These are phyloP conservation scores for Drosophila anomalipes DNA, from an alignment of 2,888 invertebrate genomes.

Conservation along the genomic window DNA sequence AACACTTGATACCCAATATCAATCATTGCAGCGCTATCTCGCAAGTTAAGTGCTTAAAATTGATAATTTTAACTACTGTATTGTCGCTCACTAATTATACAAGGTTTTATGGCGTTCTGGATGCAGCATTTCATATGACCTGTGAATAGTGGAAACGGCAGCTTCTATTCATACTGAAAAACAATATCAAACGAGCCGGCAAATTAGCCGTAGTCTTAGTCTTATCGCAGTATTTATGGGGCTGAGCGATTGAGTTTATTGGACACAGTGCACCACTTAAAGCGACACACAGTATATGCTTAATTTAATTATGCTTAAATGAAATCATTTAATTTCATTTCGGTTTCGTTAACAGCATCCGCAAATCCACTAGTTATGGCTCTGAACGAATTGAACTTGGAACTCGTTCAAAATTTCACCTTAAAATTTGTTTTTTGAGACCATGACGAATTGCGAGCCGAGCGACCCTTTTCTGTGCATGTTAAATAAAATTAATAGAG, in stretches of 20 bases:
- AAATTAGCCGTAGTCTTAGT: constrained; percentile 59
- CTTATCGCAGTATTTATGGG: constrained; percentile 82
- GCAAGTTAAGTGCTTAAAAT: not conserved
- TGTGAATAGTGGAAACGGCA: constrained; percentile 20
- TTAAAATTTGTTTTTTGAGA: constrained; percentile 56
- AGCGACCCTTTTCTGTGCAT: constrained; percentile 37
- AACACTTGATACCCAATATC: not conserved
- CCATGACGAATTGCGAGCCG: constrained; percentile 72
- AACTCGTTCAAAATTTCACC: constrained; percentile 55
- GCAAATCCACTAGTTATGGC: constrained; percentile 79
- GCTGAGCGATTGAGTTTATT: constrained; percentile 56
- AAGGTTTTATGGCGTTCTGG: constrained; percentile 10
- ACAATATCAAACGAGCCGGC: constrained; percentile 75
- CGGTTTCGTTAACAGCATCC: constrained; percentile 42
- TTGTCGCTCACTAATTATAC: constrained; percentile 16
- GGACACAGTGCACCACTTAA: constrained; percentile 68
- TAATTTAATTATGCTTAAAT: constrained; percentile 80
- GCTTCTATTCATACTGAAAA: constrained; percentile 23
- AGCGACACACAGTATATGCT: constrained; percentile 50
- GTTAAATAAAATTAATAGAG: constrained; percentile 78
- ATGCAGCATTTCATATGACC: constrained; percentile 18
- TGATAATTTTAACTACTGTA: constrained; percentile 19
- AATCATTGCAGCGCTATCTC: not conserved
- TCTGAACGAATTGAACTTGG: constrained; percentile 67
- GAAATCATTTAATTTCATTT: constrained; percentile 64